Percentiles rank a stretch among this genome's conserved stretches.
Evolutionary conservation across 1,140 invertebrate species (phyloP).

Genomic region (Copidosoma floridanum): DNA sequence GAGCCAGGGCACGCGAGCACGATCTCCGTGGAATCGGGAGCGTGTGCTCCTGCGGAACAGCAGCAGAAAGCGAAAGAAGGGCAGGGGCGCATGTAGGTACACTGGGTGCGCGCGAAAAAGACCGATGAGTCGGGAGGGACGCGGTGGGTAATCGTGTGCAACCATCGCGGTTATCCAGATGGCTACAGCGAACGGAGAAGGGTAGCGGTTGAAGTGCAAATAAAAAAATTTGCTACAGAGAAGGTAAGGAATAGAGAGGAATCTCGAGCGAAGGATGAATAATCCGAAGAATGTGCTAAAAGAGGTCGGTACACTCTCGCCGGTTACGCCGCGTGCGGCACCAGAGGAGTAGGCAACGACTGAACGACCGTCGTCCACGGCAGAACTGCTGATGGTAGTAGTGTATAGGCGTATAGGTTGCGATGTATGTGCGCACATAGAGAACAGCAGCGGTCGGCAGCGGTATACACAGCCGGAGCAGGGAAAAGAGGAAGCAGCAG

Average conservation of each 20-base stretch:
- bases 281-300: conserved; percentile 26
- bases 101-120: background rate
- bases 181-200: too few species aligned
- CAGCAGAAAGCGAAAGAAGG: background rate
- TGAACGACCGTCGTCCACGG: background rate
- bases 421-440: background rate
- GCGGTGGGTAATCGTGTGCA: too few species aligned
- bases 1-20: too few species aligned
- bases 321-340: background rate
- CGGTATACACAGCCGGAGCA: background rate
- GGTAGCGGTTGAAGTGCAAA: too few species aligned
- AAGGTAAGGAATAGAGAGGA: background rate
- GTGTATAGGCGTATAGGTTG: too few species aligned
- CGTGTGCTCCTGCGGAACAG: too few species aligned
- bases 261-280: conserved; percentile 6
- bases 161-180: too few species aligned
- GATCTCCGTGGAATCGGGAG: too few species aligned
- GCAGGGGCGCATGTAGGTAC: background rate
- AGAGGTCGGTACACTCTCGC: conserved; percentile 21
- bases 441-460: background rate
- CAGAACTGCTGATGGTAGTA: too few species aligned
- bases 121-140: background rate
- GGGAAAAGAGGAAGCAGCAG: conserved; percentile 4
- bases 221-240: too few species aligned
- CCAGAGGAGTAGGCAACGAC: background rate